Base-by-base conservation (phyloP, 2,113 vertebrate species). In the Microcebus griseorufus region DNA sequence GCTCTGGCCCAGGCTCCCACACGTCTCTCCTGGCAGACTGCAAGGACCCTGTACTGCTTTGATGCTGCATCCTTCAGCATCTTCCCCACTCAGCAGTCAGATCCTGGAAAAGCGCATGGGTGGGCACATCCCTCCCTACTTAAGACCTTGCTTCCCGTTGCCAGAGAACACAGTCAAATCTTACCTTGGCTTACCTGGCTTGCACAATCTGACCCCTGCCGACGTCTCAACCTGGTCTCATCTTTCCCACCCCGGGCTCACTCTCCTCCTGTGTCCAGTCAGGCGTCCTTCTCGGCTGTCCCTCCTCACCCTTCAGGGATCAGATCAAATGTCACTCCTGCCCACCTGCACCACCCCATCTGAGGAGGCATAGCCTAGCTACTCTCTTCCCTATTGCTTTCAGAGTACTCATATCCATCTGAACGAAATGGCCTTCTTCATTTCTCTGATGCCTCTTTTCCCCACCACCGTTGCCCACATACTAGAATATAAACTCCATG, bases 401-500 rank as follows among this genome's bases (percentile, higher is more conserved):
- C 55, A 3, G 48, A 48, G 14, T 3, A 27, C 42, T 91, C 39
- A 9, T 8, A 9, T 23, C 11, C 7, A 16, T 53, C 45, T 55
- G 53, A 55, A 55, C 7, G 45, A 39, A 34, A 62, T 17, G 0
- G 45, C 45, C 48, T 18, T 25, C 32, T 39, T 16, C n/a, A 1
- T 78, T 62, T 69, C 23, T 34, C 39, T 76, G 29, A 2, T 23
- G 60, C 23, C 22, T 22, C 20, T 64, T 39, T 11, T 14, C 42
- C 25, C 9, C 8, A 70, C 25, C 2, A 2, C 27, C 10, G 5
- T 2, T 0, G 5, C 32, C 11, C n/a, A 58, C 42, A 9, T 6
- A 2, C 37, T 32, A 42, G 34, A 87, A 55, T 45, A 37, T 34
- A 29, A 42, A 10, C 39, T 34, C 45, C 23, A 11, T 0, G 1